phyloP scores from a whole-genome alignment of 53 echinoderm and acorn worm species.

The Apostichopus leukothele region DNA sequence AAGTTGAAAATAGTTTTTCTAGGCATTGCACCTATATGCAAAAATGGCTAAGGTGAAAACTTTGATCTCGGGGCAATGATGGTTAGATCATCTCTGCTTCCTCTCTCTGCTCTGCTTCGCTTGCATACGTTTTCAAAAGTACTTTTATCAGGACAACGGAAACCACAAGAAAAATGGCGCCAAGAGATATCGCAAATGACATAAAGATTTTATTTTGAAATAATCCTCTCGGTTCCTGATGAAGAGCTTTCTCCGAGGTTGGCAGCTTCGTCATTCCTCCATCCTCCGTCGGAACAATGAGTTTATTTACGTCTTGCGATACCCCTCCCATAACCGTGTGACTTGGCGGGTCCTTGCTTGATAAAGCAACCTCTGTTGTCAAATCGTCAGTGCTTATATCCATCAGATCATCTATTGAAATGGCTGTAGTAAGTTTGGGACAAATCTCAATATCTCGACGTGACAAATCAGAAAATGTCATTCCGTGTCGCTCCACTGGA shows the following conservation, averaged over 20 bases:
- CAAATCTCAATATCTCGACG: neutral
- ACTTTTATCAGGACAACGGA: neutral
- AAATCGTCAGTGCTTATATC: neutral
- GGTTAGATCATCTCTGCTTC: neutral
- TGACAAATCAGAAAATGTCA: neutral
- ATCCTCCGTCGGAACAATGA: neutral
- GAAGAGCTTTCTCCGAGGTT: neutral
- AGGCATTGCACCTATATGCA: neutral
- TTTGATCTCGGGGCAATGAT: neutral
- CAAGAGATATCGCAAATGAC: neutral
- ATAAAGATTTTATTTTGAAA: neutral
- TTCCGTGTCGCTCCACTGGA: neutral
- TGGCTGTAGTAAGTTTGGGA: neutral
- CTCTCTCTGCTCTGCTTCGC: neutral
- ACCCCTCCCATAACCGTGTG: neutral
- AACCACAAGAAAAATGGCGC: neutral
- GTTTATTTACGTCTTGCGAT: too few relatives aligned
- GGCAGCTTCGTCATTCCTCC: neutral
- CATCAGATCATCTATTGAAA: neutral
- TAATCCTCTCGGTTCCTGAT: neutral
- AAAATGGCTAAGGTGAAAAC: slow-evolving; percentile 12
- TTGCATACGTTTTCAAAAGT: slow-evolving; percentile 10
- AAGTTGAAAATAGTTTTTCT: too few relatives aligned
- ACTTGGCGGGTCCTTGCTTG: neutral
- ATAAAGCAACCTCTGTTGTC: neutral